Percentiles rank a stretch among this genome's conserved stretches.
These are phyloP conservation scores for Pterocles burchelli DNA, from an alignment of 2,113 vertebrate species.

Conservation along the genomic window DNA sequence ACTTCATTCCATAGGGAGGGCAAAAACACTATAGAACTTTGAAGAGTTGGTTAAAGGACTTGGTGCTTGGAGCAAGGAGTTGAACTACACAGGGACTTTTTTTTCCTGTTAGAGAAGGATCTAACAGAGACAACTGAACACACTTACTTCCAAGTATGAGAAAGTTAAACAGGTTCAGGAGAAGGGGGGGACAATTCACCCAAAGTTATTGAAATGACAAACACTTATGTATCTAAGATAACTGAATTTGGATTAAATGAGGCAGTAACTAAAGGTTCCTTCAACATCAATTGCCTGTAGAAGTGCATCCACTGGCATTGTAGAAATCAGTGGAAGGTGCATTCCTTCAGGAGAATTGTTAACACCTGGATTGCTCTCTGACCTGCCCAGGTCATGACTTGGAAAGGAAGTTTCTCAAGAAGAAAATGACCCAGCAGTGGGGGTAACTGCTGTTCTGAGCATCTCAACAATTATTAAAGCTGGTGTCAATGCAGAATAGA, in stretches of 20 bases:
- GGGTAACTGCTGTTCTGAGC: not conserved
- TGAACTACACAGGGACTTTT: not conserved
- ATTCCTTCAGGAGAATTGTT: not conserved
- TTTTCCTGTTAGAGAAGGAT: not conserved
- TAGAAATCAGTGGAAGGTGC: not conserved
- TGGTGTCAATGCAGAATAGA: not conserved
- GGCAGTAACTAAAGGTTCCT: not conserved
- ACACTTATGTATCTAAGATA: not conserved
- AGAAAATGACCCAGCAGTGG: not conserved
- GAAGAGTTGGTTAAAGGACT: not conserved
- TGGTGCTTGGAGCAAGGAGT: rapidly evolving
- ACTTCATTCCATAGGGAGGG: not conserved
- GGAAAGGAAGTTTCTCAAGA: not conserved
- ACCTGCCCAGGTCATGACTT: not conserved
- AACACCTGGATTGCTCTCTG: not conserved
- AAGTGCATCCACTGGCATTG: not conserved
- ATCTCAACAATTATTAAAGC: not conserved
- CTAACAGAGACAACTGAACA: not conserved
- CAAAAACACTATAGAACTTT: not conserved
- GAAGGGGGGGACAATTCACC: not conserved
- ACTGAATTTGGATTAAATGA: not conserved
- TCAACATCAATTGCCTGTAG: not conserved
- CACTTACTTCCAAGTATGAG: not conserved
- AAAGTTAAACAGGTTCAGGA: not conserved
- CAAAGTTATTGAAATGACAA: not conserved